phyloP scores from a whole-genome alignment of 23 tunicate genomes.

The Ascidia mentula region DNA sequence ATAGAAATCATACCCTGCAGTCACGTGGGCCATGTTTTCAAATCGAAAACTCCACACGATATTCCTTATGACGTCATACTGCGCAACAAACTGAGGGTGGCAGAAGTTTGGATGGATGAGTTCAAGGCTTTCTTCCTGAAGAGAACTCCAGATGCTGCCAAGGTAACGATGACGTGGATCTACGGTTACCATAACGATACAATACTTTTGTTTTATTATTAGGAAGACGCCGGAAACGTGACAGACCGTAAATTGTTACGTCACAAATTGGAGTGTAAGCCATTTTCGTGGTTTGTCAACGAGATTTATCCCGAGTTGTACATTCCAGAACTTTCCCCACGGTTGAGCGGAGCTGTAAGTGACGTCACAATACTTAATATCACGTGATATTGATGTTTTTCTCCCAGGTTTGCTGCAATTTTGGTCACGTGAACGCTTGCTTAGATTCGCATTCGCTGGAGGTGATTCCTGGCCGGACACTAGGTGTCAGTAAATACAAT shows the following conservation, averaged over 20 bases:
- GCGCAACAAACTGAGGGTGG: slow-evolving; percentile 76
- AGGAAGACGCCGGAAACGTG: slow-evolving; percentile 63
- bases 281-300: slow-evolving; percentile 80
- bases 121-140: slow-evolving; percentile 67
- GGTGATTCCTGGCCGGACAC: slow-evolving; percentile 70
- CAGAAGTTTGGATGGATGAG: slow-evolving; percentile 93
- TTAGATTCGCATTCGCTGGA: slow-evolving; percentile 64
- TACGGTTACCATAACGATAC: no score
- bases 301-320: slow-evolving; percentile 81
- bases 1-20: slow-evolving; percentile 95
- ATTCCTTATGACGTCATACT: slow-evolving; percentile 45
- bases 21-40: slow-evolving; percentile 98
- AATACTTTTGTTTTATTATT: not conserved
- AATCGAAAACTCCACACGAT: slow-evolving; percentile 42
- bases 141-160: slow-evolving; percentile 52
- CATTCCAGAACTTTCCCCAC: slow-evolving; percentile 81
- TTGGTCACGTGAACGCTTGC: slow-evolving; percentile 72
- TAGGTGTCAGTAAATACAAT: slow-evolving; percentile 53
- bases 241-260: slow-evolving; percentile 44
- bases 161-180: slow-evolving; percentile 30
- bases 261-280: slow-evolving; percentile 59
- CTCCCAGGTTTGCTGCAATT: slow-evolving; percentile 79
- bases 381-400: not conserved
- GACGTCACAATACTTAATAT: not conserved
- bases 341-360: slow-evolving; percentile 85